Conservation (phyloP, 2,113 vertebrate species). For the Dasypus novemcinctus region DNA sequence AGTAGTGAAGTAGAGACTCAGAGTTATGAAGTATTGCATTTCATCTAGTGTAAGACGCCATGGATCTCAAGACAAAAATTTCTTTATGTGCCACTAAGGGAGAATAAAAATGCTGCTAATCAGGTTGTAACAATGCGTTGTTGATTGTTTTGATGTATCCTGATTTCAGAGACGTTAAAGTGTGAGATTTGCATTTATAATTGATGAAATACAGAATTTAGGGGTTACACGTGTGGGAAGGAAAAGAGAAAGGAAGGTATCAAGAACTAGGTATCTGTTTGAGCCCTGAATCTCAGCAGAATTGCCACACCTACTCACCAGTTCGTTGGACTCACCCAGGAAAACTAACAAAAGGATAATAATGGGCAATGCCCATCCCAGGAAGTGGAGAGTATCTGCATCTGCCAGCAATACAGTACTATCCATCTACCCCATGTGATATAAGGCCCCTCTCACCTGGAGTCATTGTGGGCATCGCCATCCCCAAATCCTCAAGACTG, state of each 20-base stretch:
- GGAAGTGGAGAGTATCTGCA: too few species aligned
- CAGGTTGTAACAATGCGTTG: background rate
- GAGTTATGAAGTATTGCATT: background rate
- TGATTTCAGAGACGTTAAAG: too few species aligned
- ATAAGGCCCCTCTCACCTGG: too few species aligned
- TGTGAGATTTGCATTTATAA: background rate
- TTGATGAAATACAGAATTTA: background rate
- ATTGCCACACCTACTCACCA: too few species aligned
- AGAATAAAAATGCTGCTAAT: conserved; percentile 3
- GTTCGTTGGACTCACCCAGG: too few species aligned
- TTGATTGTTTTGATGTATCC: background rate
- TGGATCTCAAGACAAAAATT: background rate
- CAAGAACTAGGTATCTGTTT: background rate
- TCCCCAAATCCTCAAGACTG: too few species aligned
- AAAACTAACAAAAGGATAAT: too few species aligned
- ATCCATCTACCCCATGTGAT: too few species aligned
- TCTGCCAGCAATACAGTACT: too few species aligned
- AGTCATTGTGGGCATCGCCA: too few species aligned
- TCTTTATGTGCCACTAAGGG: background rate
- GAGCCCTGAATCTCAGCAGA: too few species aligned
- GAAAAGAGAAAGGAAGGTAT: background rate
- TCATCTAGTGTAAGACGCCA: background rate
- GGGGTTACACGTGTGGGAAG: background rate
- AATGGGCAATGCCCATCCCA: too few species aligned
- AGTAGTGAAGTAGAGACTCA: background rate